phyloP scores from a whole-genome alignment of 2,888 invertebrate genomes.

The Drosophila incognita region DNA sequence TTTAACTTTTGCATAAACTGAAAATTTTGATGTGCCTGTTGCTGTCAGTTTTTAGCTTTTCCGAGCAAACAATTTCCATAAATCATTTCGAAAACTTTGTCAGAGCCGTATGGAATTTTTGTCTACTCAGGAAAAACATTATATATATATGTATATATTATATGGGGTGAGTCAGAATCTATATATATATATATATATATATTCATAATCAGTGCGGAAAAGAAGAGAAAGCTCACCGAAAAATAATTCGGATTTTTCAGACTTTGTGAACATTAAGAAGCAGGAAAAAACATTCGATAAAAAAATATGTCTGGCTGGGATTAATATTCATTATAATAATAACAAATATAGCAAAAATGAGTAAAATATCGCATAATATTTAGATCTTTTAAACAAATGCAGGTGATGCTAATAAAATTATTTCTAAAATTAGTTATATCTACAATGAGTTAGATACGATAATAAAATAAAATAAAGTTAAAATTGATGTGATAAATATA shows the following conservation, averaged over 20 bases:
- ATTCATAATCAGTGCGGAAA: neutral
- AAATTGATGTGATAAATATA: neutral
- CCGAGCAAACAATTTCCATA: neutral
- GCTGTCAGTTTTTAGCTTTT: conserved; percentile 4
- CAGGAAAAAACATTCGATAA: neutral
- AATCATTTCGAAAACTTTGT: neutral
- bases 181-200: too few species aligned
- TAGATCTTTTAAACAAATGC: neutral
- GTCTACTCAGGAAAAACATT: neutral
- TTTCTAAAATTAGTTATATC: neutral
- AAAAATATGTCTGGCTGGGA: neutral
- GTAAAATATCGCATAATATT: neutral
- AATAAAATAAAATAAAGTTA: neutral
- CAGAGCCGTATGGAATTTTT: neutral
- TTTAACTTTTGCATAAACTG: conserved; percentile 5
- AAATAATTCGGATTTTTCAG: neutral
- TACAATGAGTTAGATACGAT: neutral
- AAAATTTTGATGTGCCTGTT: conserved; percentile 27
- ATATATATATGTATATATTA: neutral
- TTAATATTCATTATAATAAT: neutral
- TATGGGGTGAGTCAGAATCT: neutral
- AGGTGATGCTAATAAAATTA: neutral
- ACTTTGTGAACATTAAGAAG: neutral
- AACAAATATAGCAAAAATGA: neutral
- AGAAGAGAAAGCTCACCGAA: neutral